Evolutionary conservation across 2,113 vertebrate species (phyloP).

Genomic region (Solenodon paradoxus): DNA sequence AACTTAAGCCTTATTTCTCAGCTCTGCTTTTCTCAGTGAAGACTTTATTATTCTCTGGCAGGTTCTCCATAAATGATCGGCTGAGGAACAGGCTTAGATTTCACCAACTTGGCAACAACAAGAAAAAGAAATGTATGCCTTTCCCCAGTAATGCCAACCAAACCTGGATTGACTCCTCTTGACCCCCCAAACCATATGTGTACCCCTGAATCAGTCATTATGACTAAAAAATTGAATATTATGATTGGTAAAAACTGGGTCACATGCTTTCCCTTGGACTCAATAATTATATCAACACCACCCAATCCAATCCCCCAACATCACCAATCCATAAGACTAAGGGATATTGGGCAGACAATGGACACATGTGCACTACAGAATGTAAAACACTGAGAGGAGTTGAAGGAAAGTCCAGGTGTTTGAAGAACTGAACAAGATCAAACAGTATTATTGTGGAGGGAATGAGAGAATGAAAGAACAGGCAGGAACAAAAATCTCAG

Average conservation of each 20-base stretch:
- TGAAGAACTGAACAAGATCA: neutral
- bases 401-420: neutral
- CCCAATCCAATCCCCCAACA: neutral
- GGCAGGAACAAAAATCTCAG: neutral
- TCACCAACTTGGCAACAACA: neutral
- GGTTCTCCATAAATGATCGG: neutral
- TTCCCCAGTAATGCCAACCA: neutral
- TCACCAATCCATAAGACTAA: too few relatives aligned
- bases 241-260: neutral
- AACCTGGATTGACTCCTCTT: neutral
- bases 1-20: neutral
- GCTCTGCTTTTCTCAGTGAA: neutral
- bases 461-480: neutral
- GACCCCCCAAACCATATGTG: too few relatives aligned
- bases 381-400: neutral
- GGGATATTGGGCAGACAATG: neutral
- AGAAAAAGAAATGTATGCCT: neutral
- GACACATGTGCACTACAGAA: neutral
- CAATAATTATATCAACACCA: neutral
- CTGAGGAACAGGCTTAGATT: neutral
- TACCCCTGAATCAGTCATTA: neutral
- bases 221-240: neutral
- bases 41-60: neutral
- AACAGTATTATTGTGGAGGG: neutral
- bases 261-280: neutral